phyloP scores from a whole-genome alignment of 2,888 invertebrate genomes.

The Nezara viridula region DNA sequence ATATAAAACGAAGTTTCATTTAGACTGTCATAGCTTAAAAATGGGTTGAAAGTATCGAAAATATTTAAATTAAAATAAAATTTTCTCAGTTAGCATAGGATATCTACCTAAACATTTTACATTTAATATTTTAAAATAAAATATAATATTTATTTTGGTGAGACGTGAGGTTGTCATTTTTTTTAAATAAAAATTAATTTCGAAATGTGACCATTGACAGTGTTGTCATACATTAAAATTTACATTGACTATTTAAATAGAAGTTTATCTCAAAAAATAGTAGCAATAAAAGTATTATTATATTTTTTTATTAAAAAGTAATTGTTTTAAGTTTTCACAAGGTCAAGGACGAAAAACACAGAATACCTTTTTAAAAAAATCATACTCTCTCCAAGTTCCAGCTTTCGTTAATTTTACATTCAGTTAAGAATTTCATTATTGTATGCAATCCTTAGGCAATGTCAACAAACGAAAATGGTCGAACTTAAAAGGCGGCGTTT shows the following conservation, averaged over 20 bases:
- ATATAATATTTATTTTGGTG: neutral
- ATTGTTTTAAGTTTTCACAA: neutral
- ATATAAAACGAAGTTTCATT: neutral
- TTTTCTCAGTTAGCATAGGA: too few relatives aligned
- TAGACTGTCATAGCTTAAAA: neutral
- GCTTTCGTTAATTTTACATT: neutral
- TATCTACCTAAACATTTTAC: too few relatives aligned
- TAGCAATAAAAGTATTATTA: neutral
- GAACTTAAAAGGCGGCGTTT: constrained; percentile 4
- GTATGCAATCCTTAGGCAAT: neutral
- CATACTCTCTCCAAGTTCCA: neutral
- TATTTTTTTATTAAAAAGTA: neutral
- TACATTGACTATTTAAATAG: neutral
- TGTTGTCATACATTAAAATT: neutral
- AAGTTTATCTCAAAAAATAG: too few relatives aligned
- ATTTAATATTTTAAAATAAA: too few relatives aligned
- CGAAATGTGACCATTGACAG: neutral
- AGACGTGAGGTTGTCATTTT: neutral
- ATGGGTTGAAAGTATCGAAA: too few relatives aligned
- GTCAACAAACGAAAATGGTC: constrained; percentile 35
- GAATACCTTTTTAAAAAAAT: neutral
- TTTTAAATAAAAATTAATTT: neutral
- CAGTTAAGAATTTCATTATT: neutral
- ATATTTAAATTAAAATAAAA: too few relatives aligned
- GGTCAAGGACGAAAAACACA: neutral